Base-by-base conservation (phyloP, 2,797 vertebrate genomes). In the Trichosurus vulpecula region DNA sequence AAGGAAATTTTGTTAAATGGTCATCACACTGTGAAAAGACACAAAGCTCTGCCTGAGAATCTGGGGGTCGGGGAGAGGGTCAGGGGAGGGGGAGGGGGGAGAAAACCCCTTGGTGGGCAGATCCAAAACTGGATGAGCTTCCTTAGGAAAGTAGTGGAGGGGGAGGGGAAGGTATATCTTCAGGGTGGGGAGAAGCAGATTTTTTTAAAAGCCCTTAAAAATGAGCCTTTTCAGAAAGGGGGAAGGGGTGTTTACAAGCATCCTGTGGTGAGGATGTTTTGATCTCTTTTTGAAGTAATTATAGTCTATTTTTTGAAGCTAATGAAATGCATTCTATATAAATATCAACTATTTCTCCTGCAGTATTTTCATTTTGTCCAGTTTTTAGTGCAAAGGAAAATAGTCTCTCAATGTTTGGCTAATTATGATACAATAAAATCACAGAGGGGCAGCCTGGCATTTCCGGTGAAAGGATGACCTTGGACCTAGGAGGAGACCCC, bases 271-370 rank as follows among this genome's bases (percentile, higher is more conserved):
- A 8, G 92, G 51, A 52, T 19, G 8, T 41, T 96, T 54, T 90
- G 96, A 96, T 97, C 96, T 90, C n/a, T 31, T 93, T 90, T 97
- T 94, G 95, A 97, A 98, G 94, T 95, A 97, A 97, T 90, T 95
- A 93, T 51, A 93, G 41, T 94, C 96, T 95, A 96, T 98, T 93
- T 96, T 97, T 96, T 94, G 94, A 98, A 94, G 96, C 95, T 95
- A 10, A 96, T 97, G 90, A 98, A 96, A 91, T 87, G 6, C 91
- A 81, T 92, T 98, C 97, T 95, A 57, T 66, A 97, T 94, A 66
- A 94, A 94, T 95, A 93, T 87, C 74, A 87, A 87, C 41, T 41
- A 81, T 87, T 87, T 87, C 41, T 87, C 57, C 29, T 13, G 66
- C 93, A 91, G n/a, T 58, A 56, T 14, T 91, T 97, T 90, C 52